phyloP scores from a whole-genome alignment of 1,140 invertebrate species.

The Sinonovacula constricta region DNA sequence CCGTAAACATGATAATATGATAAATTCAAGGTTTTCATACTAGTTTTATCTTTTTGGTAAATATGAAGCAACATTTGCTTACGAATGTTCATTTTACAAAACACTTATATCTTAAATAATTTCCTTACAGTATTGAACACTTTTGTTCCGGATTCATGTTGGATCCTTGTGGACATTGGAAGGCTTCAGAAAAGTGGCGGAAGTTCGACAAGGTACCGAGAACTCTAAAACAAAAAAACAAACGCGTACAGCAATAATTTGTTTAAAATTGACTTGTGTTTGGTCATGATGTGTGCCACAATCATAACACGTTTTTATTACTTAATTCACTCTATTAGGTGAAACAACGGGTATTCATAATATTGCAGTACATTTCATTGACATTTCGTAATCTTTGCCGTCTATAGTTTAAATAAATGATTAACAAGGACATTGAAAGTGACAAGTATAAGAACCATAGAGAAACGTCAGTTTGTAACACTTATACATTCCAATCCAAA shows the following conservation, averaged over 20 bases:
- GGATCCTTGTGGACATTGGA: conserved; percentile 16
- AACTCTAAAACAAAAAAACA: conserved; percentile 23
- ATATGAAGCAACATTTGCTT: too few relatives aligned
- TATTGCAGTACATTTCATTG: too few relatives aligned
- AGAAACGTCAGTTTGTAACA: background rate
- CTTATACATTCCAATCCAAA: background rate
- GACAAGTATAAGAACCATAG: background rate
- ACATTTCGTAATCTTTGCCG: too few relatives aligned
- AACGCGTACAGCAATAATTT: background rate
- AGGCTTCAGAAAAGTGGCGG: conserved; percentile 39
- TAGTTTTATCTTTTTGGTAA: too few relatives aligned
- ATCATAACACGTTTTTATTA: background rate
- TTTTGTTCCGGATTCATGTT: conserved; percentile 41
- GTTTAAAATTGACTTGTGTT: background rate
- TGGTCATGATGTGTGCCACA: background rate
- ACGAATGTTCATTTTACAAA: too few relatives aligned
- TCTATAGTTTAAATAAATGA: background rate
- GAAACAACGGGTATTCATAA: too few relatives aligned
- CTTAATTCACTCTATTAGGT: too few relatives aligned
- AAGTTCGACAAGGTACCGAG: conserved; percentile 45
- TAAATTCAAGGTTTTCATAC: too few relatives aligned
- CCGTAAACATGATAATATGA: too few relatives aligned
- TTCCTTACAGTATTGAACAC: too few relatives aligned
- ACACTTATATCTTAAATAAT: too few relatives aligned
- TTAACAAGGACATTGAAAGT: background rate